phyloP scores from a whole-genome alignment of 2,888 invertebrate species.

The Blera fallax region DNA sequence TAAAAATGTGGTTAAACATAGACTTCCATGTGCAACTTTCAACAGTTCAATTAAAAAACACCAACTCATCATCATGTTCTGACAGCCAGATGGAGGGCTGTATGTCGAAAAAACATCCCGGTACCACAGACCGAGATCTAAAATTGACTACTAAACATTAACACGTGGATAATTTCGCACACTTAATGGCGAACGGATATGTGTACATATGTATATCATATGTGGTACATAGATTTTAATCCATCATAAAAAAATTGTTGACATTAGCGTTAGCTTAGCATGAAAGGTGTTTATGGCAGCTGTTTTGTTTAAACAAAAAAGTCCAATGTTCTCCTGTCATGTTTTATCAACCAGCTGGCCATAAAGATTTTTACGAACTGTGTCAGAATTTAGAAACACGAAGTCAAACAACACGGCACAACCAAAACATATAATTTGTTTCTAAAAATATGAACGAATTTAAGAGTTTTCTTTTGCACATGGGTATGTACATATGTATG shows the following conservation, averaged over 20 bases:
- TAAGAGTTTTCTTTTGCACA: not conserved
- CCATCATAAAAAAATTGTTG: not conserved
- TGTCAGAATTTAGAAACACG: not conserved
- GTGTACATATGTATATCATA: not conserved
- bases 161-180: not conserved
- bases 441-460: not conserved
- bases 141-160: not conserved
- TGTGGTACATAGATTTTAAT: not conserved
- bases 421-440: not conserved
- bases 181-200: not conserved
- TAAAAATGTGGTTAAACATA: too few relatives aligned
- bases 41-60: not conserved
- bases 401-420: not conserved
- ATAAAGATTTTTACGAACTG: constrained; percentile 28
- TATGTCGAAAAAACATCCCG: not conserved
- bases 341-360: constrained; percentile 1
- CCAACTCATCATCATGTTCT: not conserved
- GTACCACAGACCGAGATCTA: not conserved
- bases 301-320: not conserved
- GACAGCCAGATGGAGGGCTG: not conserved
- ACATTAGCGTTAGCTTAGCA: not conserved
- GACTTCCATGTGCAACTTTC: too few relatives aligned
- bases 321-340: not conserved
- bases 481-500: not conserved
- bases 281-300: constrained; percentile 15